Percentiles rank a stretch among this genome's conserved stretches.
phyloP scores from a whole-genome alignment of 2,888 invertebrate genomes.

The Tinea semifulvella region DNA sequence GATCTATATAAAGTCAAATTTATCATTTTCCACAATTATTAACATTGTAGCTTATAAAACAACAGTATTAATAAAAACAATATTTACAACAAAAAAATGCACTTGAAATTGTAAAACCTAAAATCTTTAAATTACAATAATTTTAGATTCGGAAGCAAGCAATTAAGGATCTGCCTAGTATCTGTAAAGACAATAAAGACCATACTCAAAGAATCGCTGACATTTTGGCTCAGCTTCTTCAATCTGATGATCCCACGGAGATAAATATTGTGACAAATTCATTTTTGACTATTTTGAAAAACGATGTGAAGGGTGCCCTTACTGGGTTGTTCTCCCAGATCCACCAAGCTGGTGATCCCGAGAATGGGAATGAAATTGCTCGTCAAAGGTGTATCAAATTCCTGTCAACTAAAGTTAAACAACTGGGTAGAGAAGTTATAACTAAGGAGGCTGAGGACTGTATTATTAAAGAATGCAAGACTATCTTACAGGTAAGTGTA shows the following conservation, averaged over 20 bases:
- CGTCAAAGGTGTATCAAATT: slow-evolving; percentile 90
- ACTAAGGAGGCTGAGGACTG: slow-evolving; percentile 87
- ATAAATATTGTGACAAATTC: slow-evolving; percentile 85
- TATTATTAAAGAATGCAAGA: slow-evolving; percentile 84
- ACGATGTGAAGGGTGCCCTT: slow-evolving; percentile 72
- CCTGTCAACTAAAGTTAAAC: slow-evolving; percentile 82
- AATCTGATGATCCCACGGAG: slow-evolving; percentile 86
- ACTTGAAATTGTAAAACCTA: too few relatives aligned
- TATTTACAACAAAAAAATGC: too few relatives aligned
- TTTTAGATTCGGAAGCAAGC: slow-evolving; percentile 95
- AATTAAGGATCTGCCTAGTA: slow-evolving; percentile 86
- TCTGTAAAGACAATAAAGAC: slow-evolving; percentile 87
- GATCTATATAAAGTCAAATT: too few relatives aligned
- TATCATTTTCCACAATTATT: too few relatives aligned
- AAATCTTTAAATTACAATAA: too few relatives aligned
- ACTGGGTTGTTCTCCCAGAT: slow-evolving; percentile 67
- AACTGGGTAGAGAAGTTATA: slow-evolving; percentile 78
- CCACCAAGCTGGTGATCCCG: slow-evolving; percentile 53
- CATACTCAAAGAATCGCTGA: slow-evolving; percentile 89
- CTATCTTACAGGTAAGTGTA: slow-evolving; percentile 78
- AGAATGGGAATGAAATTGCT: slow-evolving; percentile 72
- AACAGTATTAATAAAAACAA: too few relatives aligned
- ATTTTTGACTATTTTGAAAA: slow-evolving; percentile 78
- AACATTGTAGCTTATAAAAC: too few relatives aligned
- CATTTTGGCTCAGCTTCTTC: slow-evolving; percentile 89